Evolutionary conservation across 2,888 invertebrate genomes (phyloP).

Genomic region (Heliothis peltigera): DNA sequence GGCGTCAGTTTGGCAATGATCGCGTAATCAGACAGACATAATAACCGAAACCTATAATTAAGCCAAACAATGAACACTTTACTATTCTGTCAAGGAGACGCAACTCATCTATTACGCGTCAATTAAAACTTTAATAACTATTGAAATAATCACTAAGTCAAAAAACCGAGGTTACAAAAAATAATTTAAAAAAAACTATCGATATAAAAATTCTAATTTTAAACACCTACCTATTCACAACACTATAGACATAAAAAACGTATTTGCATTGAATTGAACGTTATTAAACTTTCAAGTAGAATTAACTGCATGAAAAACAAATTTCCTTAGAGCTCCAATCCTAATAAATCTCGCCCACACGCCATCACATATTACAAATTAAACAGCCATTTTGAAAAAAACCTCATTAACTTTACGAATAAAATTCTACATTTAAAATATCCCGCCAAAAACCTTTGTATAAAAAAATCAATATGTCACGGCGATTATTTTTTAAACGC

Average conservation of each 20-base stretch:
- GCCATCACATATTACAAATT: conserved; percentile 47
- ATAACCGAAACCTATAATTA: conserved; percentile 31
- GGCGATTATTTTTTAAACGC: conserved; percentile 51
- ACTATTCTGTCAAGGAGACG: conserved; percentile 33
- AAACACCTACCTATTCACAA: neutral
- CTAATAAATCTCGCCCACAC: conserved; percentile 57
- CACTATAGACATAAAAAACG: conserved; percentile 6
- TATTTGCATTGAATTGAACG: conserved; percentile 27
- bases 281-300: conserved; percentile 45
- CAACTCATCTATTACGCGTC: conserved; percentile 21
- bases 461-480: conserved; percentile 58
- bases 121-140: conserved; percentile 30
- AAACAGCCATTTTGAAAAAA: conserved; percentile 13
- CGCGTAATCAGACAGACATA: conserved; percentile 25
- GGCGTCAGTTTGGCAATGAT: conserved; percentile 29
- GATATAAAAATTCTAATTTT: neutral
- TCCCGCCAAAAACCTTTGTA: conserved; percentile 21
- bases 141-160: conserved; percentile 22
- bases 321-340: conserved; percentile 47
- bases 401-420: conserved; percentile 26
- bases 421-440: neutral
- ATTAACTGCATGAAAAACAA: conserved; percentile 54
- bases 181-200: neutral
- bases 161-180: conserved; percentile 18
- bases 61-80: conserved; percentile 40